Percentiles rank a stretch among this genome's conserved stretches.
Conservation (phyloP, 2,797 vertebrate species). For the Clarias fuscus region DNA sequence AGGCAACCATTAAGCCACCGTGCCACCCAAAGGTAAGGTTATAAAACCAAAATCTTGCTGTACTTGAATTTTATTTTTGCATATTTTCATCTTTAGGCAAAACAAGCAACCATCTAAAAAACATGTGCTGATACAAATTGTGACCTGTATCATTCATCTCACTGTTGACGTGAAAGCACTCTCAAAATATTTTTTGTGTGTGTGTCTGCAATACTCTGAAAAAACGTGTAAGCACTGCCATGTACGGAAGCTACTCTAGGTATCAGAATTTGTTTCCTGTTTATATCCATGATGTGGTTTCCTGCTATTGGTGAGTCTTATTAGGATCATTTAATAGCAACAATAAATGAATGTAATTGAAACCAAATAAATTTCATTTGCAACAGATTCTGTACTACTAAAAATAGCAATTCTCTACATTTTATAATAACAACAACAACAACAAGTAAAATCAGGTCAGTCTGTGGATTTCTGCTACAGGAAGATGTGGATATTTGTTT, state of each 20-base stretch:
- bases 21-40: too few species aligned
- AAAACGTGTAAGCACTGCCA: not conserved
- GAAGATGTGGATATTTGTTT: conserved; percentile 22
- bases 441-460: conserved; percentile 60
- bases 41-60: too few species aligned
- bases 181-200: not conserved
- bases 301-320: not conserved
- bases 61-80: not conserved
- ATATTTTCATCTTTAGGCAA: not conserved
- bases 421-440: conserved; percentile 52
- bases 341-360: not conserved
- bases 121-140: not conserved
- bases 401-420: conserved; percentile 35
- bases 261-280: not conserved
- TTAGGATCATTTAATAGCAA: not conserved
- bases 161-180: not conserved
- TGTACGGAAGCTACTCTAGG: not conserved
- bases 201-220: not conserved
- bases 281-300: not conserved
- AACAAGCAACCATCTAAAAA: not conserved
- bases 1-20: too few species aligned
- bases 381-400: not conserved
- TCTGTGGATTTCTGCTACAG: conserved; percentile 41
- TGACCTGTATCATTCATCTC: not conserved
- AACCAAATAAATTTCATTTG: not conserved